Percentiles rank a stretch among this genome's conserved stretches.
These are phyloP conservation scores for Ectemnius lituratus DNA, from an alignment of 2,888 invertebrate species.

Conservation along the genomic window DNA sequence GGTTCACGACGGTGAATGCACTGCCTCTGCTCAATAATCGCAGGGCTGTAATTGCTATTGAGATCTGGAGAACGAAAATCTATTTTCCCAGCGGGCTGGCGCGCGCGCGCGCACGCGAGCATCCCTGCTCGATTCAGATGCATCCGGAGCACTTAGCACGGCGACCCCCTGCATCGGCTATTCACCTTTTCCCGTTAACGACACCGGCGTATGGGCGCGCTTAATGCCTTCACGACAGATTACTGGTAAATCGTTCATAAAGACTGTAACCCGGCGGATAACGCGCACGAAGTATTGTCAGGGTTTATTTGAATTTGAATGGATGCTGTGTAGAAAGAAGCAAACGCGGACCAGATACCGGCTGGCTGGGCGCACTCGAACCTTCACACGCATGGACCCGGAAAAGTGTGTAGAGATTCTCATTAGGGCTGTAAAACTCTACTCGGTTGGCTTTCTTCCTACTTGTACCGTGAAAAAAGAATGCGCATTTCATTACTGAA, in stretches of 20 bases:
- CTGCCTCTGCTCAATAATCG: constrained; percentile 24
- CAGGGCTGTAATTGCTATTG: constrained; percentile 45
- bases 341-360: background rate
- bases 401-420: constrained; percentile 39
- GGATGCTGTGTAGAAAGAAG: constrained; percentile 13
- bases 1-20: constrained; percentile 11
- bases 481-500: constrained; percentile 23
- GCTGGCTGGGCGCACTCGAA: constrained; percentile 27
- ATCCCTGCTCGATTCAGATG: constrained; percentile 32
- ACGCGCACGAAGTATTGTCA: constrained; percentile 22
- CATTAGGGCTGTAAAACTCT: constrained; percentile 49
- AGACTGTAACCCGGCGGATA: constrained; percentile 28
- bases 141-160: constrained; percentile 28
- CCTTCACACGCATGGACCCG: constrained; percentile 23
- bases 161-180: constrained; percentile 16
- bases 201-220: background rate
- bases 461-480: constrained; percentile 19
- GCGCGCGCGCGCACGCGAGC: constrained; percentile 24
- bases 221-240: constrained; percentile 38
- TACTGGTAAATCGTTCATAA: constrained; percentile 54
- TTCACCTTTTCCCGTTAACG: constrained; percentile 30
- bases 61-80: constrained; percentile 22
- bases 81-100: constrained; percentile 25
- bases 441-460: constrained; percentile 27
- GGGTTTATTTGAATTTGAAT: constrained; percentile 56